Percentiles rank a stretch among this genome's conserved stretches.
Evolutionary conservation across 2,888 invertebrate genomes (phyloP).

Genomic region (Myathropa florea): DNA sequence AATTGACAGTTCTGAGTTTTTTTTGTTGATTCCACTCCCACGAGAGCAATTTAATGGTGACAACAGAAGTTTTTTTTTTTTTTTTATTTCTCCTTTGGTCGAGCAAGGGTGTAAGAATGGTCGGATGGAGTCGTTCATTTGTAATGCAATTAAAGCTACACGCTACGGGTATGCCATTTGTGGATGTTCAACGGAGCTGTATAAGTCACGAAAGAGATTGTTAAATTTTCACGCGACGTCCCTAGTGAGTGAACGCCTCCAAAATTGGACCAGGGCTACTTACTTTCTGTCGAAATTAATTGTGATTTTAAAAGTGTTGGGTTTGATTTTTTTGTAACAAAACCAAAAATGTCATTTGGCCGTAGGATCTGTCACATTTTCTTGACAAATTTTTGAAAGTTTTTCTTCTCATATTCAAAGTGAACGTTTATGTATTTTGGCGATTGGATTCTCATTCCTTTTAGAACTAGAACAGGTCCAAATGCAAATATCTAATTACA

Average conservation of each 20-base stretch:
- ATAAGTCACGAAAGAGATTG: neutral
- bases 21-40: neutral
- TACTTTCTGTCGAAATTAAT: neutral
- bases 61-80: neutral
- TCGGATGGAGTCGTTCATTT: neutral
- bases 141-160: neutral
- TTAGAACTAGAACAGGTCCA: too few relatives aligned
- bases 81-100: too few relatives aligned
- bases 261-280: neutral
- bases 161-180: neutral
- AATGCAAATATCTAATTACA: too few relatives aligned
- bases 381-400: too few relatives aligned
- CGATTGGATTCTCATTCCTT: too few relatives aligned
- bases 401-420: too few relatives aligned
- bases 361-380: too few relatives aligned
- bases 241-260: neutral
- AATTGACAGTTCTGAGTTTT: slow-evolving; percentile 24
- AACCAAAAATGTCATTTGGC: too few relatives aligned
- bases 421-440: too few relatives aligned
- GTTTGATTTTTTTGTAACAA: too few relatives aligned
- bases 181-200: neutral
- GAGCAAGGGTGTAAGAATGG: neutral
- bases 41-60: neutral
- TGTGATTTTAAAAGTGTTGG: too few relatives aligned
- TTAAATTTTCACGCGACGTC: neutral